These are phyloP conservation scores for Drosophila longiperda DNA, from an alignment of 2,888 invertebrate species.

Conservation along the genomic window DNA sequence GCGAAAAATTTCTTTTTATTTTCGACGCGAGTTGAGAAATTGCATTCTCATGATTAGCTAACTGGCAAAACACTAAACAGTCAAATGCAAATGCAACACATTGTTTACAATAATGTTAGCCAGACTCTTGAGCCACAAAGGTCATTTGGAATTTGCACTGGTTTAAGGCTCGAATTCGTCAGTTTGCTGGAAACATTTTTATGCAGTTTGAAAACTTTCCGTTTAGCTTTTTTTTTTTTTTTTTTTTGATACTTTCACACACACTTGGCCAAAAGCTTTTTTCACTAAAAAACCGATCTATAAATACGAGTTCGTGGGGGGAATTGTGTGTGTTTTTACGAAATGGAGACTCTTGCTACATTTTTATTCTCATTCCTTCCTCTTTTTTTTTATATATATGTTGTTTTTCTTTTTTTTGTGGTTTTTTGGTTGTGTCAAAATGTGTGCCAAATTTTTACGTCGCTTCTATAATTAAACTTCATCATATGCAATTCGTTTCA, in stretches of 20 bases:
- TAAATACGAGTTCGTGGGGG: slow-evolving; percentile 63
- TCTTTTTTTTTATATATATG: slow-evolving; percentile 20
- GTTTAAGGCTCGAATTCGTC: not conserved
- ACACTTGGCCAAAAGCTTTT: slow-evolving; percentile 25
- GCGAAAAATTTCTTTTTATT: slow-evolving; percentile 49
- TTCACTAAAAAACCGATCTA: slow-evolving; percentile 61
- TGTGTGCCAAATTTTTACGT: slow-evolving; percentile 66
- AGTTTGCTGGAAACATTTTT: slow-evolving; percentile 9
- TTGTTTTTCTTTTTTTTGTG: slow-evolving; percentile 5
- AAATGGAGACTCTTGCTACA: slow-evolving; percentile 61
- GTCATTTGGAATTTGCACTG: slow-evolving; percentile 13
- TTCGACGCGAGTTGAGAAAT: slow-evolving; percentile 21
- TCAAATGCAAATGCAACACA: slow-evolving; percentile 6
- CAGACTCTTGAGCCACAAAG: slow-evolving; percentile 4
- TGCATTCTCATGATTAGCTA: slow-evolving; percentile 60
- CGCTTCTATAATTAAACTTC: slow-evolving; percentile 70
- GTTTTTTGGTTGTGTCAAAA: slow-evolving; percentile 45
- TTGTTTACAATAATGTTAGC: slow-evolving; percentile 46
- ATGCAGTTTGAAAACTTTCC: slow-evolving; percentile 3
- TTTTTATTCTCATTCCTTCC: slow-evolving; percentile 17
- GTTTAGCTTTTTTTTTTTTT: not conserved
- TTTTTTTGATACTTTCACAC: slow-evolving; percentile 10
- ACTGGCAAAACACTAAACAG: slow-evolving; percentile 42
- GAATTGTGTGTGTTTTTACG: slow-evolving; percentile 36
- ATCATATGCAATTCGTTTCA: slow-evolving; percentile 49